These are phyloP conservation scores for Ditylenchus weischeri DNA, from an alignment of 2,888 invertebrate species.

Conservation along the genomic window DNA sequence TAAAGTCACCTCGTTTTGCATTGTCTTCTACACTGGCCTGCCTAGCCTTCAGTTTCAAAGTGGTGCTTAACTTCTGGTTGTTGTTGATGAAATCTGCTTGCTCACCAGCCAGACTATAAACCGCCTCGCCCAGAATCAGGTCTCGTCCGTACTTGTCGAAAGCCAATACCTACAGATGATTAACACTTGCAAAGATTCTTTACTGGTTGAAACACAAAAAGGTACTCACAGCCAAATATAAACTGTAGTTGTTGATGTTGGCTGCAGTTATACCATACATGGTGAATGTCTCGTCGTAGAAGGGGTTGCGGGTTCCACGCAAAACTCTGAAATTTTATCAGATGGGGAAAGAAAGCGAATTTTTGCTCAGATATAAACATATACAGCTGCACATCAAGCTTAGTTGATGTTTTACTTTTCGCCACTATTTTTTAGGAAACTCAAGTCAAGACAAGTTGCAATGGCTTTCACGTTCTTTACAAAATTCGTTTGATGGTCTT, in stretches of 20 bases:
- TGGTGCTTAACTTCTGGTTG: conserved; percentile 32
- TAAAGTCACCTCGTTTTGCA: too few species aligned
- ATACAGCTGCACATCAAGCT: too few species aligned
- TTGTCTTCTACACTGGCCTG: conserved; percentile 41
- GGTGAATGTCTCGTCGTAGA: conserved; percentile 97
- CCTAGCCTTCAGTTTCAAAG: conserved; percentile 45
- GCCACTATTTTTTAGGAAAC: too few species aligned
- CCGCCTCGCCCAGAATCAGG: conserved; percentile 89
- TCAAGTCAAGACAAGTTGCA: too few species aligned
- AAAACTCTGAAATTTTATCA: conserved; percentile 10
- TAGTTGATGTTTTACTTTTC: too few species aligned
- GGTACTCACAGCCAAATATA: conserved; percentile 28
- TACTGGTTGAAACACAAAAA: too few species aligned
- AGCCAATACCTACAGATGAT: conserved; percentile 65
- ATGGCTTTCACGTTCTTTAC: too few species aligned
- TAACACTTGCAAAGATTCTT: too few species aligned
- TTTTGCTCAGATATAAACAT: too few species aligned
- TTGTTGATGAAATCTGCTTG: conserved; percentile 28
- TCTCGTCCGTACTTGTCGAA: conserved; percentile 96
- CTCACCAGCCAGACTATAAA: conserved; percentile 57
- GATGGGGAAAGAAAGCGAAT: too few species aligned
- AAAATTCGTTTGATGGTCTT: too few species aligned
- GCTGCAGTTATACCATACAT: conserved; percentile 74
- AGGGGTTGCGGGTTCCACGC: conserved; percentile 89
- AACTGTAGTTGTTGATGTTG: conserved; percentile 40